These are phyloP conservation scores for Hemibagrus guttatus DNA, from an alignment of 2,797 vertebrate genomes.

Conservation along the genomic window DNA sequence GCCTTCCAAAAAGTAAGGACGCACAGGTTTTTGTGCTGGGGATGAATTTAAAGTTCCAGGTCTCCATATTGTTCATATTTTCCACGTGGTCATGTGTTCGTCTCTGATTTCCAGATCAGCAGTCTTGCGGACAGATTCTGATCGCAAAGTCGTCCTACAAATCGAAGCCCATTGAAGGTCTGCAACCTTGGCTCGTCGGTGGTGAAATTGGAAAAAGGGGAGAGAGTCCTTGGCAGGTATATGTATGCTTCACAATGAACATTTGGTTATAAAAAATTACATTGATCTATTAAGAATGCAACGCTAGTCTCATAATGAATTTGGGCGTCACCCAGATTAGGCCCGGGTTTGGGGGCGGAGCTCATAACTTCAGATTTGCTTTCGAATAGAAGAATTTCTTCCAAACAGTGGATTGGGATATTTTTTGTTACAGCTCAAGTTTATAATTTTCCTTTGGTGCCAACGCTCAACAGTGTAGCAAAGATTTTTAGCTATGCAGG, in stretches of 20 bases:
- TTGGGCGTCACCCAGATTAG: not conserved
- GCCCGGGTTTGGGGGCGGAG: not conserved
- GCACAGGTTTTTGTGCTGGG: too few species aligned
- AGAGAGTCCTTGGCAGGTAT: conserved; percentile 93
- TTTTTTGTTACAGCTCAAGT: not conserved
- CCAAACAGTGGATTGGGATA: not conserved
- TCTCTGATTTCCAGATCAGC: conserved; percentile 66
- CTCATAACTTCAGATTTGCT: not conserved
- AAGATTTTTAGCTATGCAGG: too few species aligned
- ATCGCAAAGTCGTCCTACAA: conserved; percentile 61
- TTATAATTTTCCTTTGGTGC: not conserved
- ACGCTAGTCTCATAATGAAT: not conserved
- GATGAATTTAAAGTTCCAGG: not conserved
- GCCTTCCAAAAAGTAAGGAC: conserved; percentile 76
- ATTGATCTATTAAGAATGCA: not conserved
- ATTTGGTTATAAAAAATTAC: not conserved
- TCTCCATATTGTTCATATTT: not conserved
- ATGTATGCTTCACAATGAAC: not conserved
- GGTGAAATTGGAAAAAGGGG: conserved; percentile 83
- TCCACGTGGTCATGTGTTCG: not conserved
- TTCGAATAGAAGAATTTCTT: not conserved
- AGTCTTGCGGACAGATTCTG: conserved; percentile 82
- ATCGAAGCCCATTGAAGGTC: conserved; percentile 43
- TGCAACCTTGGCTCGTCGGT: conserved; percentile 77
- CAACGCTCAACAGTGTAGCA: not conserved